Evolutionary conservation across 2,888 invertebrate genomes (phyloP), one percentile per base, ranked within the genome.

Genomic region (Drosophila imparisetae): DNA sequence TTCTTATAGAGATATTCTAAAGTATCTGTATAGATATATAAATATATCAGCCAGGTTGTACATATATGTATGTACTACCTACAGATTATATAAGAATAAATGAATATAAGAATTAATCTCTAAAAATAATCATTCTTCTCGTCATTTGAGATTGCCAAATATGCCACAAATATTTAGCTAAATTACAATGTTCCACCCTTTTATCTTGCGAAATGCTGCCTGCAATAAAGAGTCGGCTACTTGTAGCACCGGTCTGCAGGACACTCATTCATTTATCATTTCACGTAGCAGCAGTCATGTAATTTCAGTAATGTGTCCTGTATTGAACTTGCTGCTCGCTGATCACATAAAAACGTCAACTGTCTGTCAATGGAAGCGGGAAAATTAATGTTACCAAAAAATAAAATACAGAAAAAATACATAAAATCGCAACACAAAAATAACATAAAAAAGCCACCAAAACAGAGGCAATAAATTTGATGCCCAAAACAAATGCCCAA

Each of bases 361-460:
- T 80, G 82, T 90, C 90, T 89, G 89, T 90, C 90, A 90, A 67
- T 75, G 58, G 13, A 45, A 60, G 63, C 55, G 54, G 72, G 21
- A 58, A 75, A 86, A 89, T 86, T 84, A 86, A 89, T 84, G 81
- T 81, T 69, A 57, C 60, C 63, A 58, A 66, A 48, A 52, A 58
- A 70, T 77, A 81, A 75, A 69, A 75, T 38, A 69, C 73, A 69
- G 50, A 62, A 65, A 57, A 53, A 60, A 57, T 32, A 61, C 73
- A 85, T 77, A 81, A 89, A 90, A 90, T 67, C 83, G 78, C 89
- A 83, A 90, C 82, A 80, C 86, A 89, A 84, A 89, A 90, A 87
- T 72, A 73, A 73, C 78, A 84, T 87, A 89, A 90, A 90, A 86
- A 89, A 54, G 66, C 67, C 72, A 87, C 86, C 77, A 79, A 83